These are phyloP conservation scores for Tenebrio molitor DNA, from an alignment of 1,140 invertebrate species.

Conservation along the genomic window DNA sequence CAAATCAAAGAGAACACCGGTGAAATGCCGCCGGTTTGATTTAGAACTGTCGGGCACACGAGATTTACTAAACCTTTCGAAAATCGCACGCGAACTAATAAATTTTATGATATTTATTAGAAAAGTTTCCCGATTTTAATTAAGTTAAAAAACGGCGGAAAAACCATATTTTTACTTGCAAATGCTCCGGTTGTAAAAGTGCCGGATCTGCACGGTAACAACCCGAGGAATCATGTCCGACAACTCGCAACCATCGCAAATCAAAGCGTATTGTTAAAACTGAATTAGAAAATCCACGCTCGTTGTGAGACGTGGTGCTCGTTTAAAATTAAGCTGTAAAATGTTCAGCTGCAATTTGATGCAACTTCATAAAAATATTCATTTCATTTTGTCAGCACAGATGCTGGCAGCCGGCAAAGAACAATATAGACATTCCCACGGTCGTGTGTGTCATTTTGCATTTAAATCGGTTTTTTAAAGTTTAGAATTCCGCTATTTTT, in stretches of 20 bases:
- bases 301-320: too few species aligned
- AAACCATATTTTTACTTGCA: not conserved
- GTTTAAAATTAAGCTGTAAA: not conserved
- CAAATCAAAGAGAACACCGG: conserved; percentile 31
- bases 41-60: conserved; percentile 29
- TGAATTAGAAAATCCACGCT: too few species aligned
- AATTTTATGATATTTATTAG: conserved; percentile 31
- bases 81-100: conserved; percentile 40
- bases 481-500: not conserved
- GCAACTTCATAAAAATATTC: not conserved
- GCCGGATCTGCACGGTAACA: too few species aligned
- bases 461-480: not conserved
- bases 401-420: not conserved
- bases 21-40: conserved; percentile 20
- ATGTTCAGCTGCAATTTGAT: not conserved
- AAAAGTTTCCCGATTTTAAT: conserved; percentile 12
- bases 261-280: too few species aligned
- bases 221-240: too few species aligned
- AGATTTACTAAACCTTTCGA: conserved; percentile 18
- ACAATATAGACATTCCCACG: not conserved
- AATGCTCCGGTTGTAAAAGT: too few species aligned
- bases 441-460: not conserved
- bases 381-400: not conserved
- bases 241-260: too few species aligned
- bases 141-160: not conserved